Evolutionary conservation across 1,140 invertebrate genomes (phyloP).

Genomic region (Halictus rubicundus): DNA sequence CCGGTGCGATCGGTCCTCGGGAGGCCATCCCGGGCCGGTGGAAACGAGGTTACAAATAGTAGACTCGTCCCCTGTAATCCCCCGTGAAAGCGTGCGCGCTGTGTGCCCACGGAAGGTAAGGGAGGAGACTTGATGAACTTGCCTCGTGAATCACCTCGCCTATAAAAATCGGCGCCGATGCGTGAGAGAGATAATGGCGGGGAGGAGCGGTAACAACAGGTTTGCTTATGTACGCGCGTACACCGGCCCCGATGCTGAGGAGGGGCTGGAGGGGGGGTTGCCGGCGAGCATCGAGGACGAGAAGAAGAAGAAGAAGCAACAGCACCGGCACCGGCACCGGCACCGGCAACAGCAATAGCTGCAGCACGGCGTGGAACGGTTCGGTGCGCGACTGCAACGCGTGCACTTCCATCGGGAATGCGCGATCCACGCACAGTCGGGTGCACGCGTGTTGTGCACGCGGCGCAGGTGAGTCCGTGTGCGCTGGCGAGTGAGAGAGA

Average conservation of each 20-base stretch:
- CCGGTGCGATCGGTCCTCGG: too few species aligned
- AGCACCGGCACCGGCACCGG: too few species aligned
- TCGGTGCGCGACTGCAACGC: constrained; percentile 45
- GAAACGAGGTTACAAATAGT: constrained; percentile 28
- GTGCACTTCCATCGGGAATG: constrained; percentile 46
- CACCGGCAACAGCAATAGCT: too few species aligned
- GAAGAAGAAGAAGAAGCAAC: too few species aligned
- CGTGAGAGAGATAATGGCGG: constrained; percentile 72
- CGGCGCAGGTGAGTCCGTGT: constrained; percentile 20
- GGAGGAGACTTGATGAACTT: constrained; percentile 73
- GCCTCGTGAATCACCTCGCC: constrained; percentile 75
- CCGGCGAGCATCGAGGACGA: not conserved
- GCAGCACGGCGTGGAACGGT: not conserved
- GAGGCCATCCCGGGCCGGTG: not conserved
- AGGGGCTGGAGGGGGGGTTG: too few species aligned
- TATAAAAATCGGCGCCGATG: constrained; percentile 76
- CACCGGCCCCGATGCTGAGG: not conserved
- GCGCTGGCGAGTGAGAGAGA: not conserved
- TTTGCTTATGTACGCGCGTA: constrained; percentile 68
- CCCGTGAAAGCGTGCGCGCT: constrained; percentile 60
- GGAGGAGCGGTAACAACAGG: constrained; percentile 76
- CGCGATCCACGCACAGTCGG: constrained; percentile 34
- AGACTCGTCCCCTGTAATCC: constrained; percentile 58
- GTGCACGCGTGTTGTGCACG: constrained; percentile 3
- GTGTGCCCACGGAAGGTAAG: constrained; percentile 52